phyloP scores from a whole-genome alignment of 2,888 invertebrate species.

The Lathronympha strigana region DNA sequence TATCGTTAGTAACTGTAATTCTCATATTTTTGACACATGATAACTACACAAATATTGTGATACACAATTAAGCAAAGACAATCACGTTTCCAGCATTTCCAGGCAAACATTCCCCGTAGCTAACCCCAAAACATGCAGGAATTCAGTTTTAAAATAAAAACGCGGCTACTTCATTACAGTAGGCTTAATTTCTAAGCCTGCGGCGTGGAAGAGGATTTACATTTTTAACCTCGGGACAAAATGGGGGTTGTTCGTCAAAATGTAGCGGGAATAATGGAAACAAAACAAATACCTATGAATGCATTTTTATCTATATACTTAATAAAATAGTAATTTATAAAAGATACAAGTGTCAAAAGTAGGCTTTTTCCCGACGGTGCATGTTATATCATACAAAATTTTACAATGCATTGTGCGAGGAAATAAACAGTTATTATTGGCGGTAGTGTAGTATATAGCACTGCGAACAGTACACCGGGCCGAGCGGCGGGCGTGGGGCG shows the following conservation, averaged over 20 bases:
- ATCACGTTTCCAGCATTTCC: not conserved
- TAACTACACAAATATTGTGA: not conserved
- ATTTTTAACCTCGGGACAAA: constrained; percentile 63
- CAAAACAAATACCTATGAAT: constrained; percentile 38
- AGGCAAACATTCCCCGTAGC: not conserved
- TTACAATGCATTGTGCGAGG: too few relatives aligned
- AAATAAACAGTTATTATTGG: too few relatives aligned
- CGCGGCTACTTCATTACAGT: constrained; percentile 73
- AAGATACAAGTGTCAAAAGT: too few relatives aligned
- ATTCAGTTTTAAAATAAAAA: constrained; percentile 56
- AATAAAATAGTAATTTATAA: too few relatives aligned
- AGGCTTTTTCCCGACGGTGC: too few relatives aligned
- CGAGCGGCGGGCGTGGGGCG: too few relatives aligned
- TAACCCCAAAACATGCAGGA: constrained; percentile 28
- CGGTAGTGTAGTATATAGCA: too few relatives aligned
- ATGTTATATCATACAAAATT: too few relatives aligned
- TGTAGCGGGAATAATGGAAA: constrained; percentile 49
- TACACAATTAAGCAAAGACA: not conserved
- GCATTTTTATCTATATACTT: not conserved
- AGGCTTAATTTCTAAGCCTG: constrained; percentile 71
- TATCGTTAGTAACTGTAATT: too few relatives aligned
- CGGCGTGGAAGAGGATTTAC: constrained; percentile 66
- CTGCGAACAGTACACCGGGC: too few relatives aligned
- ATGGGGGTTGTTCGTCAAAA: constrained; percentile 47
- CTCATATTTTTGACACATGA: too few relatives aligned